Evolutionary conservation across 2,797 vertebrate species (phyloP).

Genomic region (Halcyon chelicuti): DNA sequence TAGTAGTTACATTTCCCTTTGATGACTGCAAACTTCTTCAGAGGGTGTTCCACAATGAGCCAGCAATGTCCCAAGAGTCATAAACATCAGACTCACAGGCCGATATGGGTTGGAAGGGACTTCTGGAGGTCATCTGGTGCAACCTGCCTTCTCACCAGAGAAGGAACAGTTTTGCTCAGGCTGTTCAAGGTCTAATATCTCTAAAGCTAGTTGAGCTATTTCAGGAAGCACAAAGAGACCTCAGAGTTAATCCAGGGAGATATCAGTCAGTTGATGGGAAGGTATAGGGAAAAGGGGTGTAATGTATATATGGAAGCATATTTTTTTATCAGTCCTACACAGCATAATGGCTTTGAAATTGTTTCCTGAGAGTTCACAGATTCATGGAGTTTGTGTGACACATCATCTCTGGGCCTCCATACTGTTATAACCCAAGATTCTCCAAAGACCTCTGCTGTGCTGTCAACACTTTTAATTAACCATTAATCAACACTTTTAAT

Average conservation of each 20-base stretch:
- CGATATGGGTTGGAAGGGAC: fast-evolving
- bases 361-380: not conserved
- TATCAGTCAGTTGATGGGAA: not conserved
- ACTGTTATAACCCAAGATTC: not conserved
- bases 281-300: not conserved
- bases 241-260: not conserved
- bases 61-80: not conserved
- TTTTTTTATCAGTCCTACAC: not conserved
- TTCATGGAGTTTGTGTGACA: not conserved
- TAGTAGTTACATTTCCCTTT: not conserved
- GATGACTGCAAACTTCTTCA: not conserved
- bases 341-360: not conserved
- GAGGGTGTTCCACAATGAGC: not conserved
- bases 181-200: not conserved
- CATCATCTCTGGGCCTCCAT: not conserved
- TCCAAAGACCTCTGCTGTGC: not conserved
- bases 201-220: not conserved
- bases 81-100: not conserved
- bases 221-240: not conserved
- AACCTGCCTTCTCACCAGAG: not conserved
- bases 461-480: not conserved
- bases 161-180: not conserved
- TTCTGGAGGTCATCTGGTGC: not conserved
- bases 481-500: not conserved
- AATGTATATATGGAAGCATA: not conserved